Evolutionary conservation across 1,140 invertebrate species (phyloP).

Genomic region (Myzus persicae): DNA sequence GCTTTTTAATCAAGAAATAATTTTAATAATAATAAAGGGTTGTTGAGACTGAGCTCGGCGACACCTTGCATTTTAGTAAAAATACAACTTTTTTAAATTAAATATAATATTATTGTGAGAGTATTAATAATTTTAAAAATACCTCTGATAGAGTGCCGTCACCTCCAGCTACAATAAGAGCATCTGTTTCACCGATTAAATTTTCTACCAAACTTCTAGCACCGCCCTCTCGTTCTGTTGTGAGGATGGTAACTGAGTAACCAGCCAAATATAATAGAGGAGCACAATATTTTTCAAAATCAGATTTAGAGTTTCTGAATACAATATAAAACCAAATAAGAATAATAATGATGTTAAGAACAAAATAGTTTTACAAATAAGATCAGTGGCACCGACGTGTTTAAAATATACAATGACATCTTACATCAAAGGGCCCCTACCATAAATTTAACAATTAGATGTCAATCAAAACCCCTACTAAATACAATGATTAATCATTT

Average conservation of each 20-base stretch:
- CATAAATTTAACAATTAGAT: no score
- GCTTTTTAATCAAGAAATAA: no score
- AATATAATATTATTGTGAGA: neutral
- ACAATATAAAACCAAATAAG: conserved; percentile 52
- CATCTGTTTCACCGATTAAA: conserved; percentile 77
- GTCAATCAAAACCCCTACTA: no score
- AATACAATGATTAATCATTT: no score
- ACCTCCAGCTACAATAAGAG: conserved; percentile 89
- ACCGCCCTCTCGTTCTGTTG: conserved; percentile 86
- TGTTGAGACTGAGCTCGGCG: no score
- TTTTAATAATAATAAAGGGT: no score
- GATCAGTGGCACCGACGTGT: no score
- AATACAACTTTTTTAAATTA: neutral
- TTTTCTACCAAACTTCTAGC: conserved; percentile 76
- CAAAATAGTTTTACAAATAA: neutral
- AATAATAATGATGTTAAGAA: conserved; percentile 10
- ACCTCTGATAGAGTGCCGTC: conserved; percentile 91
- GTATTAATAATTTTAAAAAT: conserved; percentile 52
- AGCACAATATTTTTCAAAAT: conserved; percentile 92
- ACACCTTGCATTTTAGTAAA: no score
- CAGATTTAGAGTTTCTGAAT: conserved; percentile 71
- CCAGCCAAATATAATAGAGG: conserved; percentile 91
- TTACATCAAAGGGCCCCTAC: no score
- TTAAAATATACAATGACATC: no score
- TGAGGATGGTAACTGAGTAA: conserved; percentile 78